Evolutionary conservation across 2,888 invertebrate species (phyloP).

Genomic region (Tachina fera): DNA sequence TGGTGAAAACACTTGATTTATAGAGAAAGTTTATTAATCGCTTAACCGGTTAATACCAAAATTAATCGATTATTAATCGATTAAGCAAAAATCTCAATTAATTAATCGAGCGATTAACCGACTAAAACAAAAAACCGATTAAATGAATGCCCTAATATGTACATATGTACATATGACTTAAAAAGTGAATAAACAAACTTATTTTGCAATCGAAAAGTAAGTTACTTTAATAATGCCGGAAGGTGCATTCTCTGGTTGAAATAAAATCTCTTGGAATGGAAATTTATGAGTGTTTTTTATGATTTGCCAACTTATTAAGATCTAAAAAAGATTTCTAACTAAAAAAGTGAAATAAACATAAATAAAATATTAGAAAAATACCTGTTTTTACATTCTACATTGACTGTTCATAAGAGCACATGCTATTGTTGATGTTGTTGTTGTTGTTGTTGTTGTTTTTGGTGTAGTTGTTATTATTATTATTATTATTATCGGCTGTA

Average conservation of each 20-base stretch:
- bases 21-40: too few relatives aligned
- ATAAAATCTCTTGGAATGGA: neutral
- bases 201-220: conserved; percentile 6
- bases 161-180: neutral
- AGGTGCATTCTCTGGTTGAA: conserved; percentile 18
- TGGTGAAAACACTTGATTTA: too few relatives aligned
- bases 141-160: too few relatives aligned
- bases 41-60: too few relatives aligned
- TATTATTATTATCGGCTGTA: neutral
- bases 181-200: neutral
- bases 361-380: conserved; percentile 23
- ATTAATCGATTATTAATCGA: too few relatives aligned
- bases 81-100: too few relatives aligned
- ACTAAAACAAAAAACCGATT: too few relatives aligned
- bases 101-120: too few relatives aligned
- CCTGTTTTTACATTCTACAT: conserved; percentile 22
- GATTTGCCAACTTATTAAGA: too few relatives aligned
- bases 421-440: neutral
- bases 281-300: neutral
- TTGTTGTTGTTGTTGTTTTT: neutral
- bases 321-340: neutral
- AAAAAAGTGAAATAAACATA: conserved; percentile 2
- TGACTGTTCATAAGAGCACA: conserved; percentile 7
- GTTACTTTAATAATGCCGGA: conserved; percentile 42
- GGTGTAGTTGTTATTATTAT: neutral